A percentile compares a stretch with the other conserved stretches of the same genome.
These are phyloP conservation scores for Drosophila cognata DNA, from an alignment of 2,888 invertebrate genomes.

Conservation along the genomic window DNA sequence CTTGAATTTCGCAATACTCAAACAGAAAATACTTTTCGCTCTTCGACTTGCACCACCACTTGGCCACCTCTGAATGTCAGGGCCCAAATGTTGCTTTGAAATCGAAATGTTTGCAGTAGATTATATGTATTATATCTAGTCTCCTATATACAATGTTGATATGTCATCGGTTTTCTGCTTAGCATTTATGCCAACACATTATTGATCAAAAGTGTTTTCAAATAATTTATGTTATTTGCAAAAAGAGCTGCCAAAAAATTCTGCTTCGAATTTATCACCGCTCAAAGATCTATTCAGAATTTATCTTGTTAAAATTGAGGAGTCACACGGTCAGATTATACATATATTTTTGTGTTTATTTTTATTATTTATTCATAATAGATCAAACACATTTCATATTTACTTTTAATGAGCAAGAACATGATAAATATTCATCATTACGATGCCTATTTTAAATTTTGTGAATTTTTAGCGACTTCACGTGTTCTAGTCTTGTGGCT, in stretches of 20 bases:
- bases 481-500: neutral
- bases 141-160: neutral
- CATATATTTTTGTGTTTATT: neutral
- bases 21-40: conserved; percentile 16
- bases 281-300: conserved; percentile 9
- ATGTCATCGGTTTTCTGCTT: conserved; percentile 49
- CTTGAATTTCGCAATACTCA: conserved; percentile 37
- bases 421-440: neutral
- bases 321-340: neutral
- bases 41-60: conserved; percentile 6
- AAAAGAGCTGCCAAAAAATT: conserved; percentile 36
- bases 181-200: conserved; percentile 18
- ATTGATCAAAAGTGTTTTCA: conserved; percentile 38
- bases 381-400: neutral
- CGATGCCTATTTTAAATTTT: neutral
- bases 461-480: neutral
- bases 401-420: neutral
- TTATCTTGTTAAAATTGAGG: neutral
- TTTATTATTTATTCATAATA: neutral
- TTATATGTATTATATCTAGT: neutral
- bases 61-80: conserved; percentile 58
- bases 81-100: conserved; percentile 36
- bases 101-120: conserved; percentile 4
- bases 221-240: conserved; percentile 37
- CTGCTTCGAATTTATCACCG: neutral